Base-by-base conservation (phyloP, 1,140 invertebrate genomes). In the Papilio helenus region DNA sequence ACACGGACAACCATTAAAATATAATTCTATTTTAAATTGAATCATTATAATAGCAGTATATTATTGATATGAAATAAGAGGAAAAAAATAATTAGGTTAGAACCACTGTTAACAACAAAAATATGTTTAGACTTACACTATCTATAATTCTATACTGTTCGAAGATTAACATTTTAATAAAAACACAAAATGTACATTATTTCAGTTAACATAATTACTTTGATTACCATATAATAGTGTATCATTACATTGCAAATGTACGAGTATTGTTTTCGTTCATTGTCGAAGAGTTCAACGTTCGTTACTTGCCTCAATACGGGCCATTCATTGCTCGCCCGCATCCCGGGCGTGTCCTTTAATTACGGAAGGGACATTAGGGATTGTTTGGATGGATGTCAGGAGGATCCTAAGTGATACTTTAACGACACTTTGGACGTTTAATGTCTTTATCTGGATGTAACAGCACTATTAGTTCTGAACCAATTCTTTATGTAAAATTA, bases 241-340 rank as follows among this genome's bases (percentile, higher is more conserved):
- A 26, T 46, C 12, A 14, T 26, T 74, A 49, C 14, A 49, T 23
- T 74, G 12, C 76, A 65, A 44, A 65, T 73, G 68, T 76, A n/a
- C n/a, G n/a, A n/a, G n/a, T n/a, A 61, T 82, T 82, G 51, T 81
- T 79, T 82, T 58, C 49, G 78, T 51, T 72, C 51, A 79, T 78
- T 72, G 79, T 49, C 74, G 46, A 82, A 78, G 76, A 83, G 85
- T 84, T 88, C 87, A 87, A 82, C 80, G 81, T 79, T 82, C 84
- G 65, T 83, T 86, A 83, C 82, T 80, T 79, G 82, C 71, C 84
- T 89, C 85, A 90, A 89, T 86, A 85, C 82, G 78, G 79, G 81
- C 79, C 81, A 87, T 89, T 90, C 85, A 89, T 88, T 80, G 84
- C 80, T 79, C 82, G 84, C 88, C 87, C 88, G 87, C 87, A 89